These are phyloP conservation scores for Saccostrea echinata DNA, from an alignment of 1,140 invertebrate genomes.

Conservation along the genomic window DNA sequence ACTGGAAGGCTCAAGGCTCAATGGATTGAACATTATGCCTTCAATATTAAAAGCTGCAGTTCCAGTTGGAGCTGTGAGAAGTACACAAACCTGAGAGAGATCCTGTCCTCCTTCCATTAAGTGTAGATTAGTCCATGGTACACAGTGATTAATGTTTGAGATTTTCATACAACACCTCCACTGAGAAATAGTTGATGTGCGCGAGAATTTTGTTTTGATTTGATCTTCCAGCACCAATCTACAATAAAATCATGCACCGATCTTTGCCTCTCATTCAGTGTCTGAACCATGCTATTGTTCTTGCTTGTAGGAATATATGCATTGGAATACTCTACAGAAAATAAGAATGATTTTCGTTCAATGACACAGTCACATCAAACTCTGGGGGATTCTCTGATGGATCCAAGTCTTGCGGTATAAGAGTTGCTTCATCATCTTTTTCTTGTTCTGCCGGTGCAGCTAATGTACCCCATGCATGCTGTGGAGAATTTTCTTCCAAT, in stretches of 20 bases:
- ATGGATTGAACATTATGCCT: conserved; percentile 50
- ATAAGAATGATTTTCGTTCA: not conserved
- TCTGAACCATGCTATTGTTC: not conserved
- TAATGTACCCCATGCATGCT: not conserved
- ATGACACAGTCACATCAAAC: not conserved
- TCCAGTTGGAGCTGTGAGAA: conserved; percentile 56
- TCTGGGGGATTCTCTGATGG: not conserved
- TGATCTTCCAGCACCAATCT: conserved; percentile 38
- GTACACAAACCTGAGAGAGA: conserved; percentile 19
- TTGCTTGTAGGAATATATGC: not conserved
- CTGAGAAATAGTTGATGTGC: conserved; percentile 50
- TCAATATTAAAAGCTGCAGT: conserved; percentile 56
- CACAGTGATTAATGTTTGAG: conserved; percentile 47
- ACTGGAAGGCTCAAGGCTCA: conserved; percentile 48
- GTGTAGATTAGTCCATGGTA: conserved; percentile 48
- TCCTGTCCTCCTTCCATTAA: conserved; percentile 41
- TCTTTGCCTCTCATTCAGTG: conserved; percentile 43
- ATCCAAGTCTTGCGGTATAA: not conserved
- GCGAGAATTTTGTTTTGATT: not conserved
- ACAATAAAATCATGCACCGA: conserved; percentile 31
- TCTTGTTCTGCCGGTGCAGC: not conserved
- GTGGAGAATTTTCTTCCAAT: not conserved
- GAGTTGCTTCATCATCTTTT: not conserved
- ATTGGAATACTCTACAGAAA: not conserved
- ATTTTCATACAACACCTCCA: conserved; percentile 52